Base-by-base conservation (phyloP, 2,888 invertebrate species). In the Ichneumoninae sp. region DNA sequence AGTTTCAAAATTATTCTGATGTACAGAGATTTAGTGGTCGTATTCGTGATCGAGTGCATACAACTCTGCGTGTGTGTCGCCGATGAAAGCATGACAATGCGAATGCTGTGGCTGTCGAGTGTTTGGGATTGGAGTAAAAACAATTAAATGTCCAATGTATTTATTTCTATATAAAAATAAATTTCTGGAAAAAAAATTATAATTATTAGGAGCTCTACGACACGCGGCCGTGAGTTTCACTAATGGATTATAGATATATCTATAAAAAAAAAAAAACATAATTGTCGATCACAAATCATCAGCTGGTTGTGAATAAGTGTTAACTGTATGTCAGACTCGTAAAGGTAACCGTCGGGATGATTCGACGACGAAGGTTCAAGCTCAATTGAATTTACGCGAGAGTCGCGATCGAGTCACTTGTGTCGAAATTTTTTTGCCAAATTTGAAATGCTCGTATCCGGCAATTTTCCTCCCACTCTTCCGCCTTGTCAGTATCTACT, bases 231-330 rank as follows among this genome's bases (percentile, higher is more conserved):
- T 26, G 40, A 52, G 26, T 36, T 30, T 40, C 47, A 40, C 65
- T 70, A 65, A 16, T 30, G 69, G 36, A 52, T 68, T 78, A 70
- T 30, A 76, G 66, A 60, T 36, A n/a, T 62, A 60, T 68, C 52
- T 52, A 22, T 40, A 0, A n/a, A 26, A 16, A 70, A 16, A 70
- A 19, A 69, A 74, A 68, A 75, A 44, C 62, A 75, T 82, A 84
- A 77, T 84, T 84, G 81, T 83, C 87, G 86, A 89, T 89, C 90
- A 90, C 88, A 91, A 91, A 90, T 91, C 91, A 92, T 92, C 90
- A 91, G 89, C 89, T 91, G 91, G 91, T 92, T 92, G 91, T 92
- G 91, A 92, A 86, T 92, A 90, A 91, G 89, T 90, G 90, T 91
- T 91, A 90, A 91, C 76, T 83, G 88, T 88, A 72, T 76, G 80